phyloP scores from a whole-genome alignment of 2,888 invertebrate species.

The Hydropsyche betteni region DNA sequence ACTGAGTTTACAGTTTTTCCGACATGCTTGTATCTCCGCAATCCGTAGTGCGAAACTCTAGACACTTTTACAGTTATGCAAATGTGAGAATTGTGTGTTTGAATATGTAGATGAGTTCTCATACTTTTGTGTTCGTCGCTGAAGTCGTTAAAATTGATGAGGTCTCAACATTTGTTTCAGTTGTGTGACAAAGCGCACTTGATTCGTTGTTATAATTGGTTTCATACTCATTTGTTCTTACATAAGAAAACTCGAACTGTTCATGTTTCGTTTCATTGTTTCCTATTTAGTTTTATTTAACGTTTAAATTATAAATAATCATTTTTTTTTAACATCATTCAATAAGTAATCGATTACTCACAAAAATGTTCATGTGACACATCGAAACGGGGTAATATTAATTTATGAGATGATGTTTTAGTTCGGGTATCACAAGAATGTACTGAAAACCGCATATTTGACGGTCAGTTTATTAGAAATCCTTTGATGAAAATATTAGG shows the following conservation, averaged over 20 bases:
- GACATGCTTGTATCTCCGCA: slow-evolving; percentile 26
- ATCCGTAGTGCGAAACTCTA: slow-evolving; percentile 26
- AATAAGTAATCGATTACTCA: no score
- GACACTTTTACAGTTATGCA: slow-evolving; percentile 7
- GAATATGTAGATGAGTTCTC: slow-evolving; percentile 7
- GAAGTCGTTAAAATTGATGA: slow-evolving; percentile 11
- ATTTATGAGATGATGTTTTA: slow-evolving; percentile 22
- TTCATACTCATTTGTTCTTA: background rate
- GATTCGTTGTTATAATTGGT: slow-evolving; percentile 15
- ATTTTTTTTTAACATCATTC: no score
- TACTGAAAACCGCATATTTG: background rate
- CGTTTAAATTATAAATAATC: no score
- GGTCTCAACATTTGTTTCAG: background rate
- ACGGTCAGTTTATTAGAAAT: slow-evolving; percentile 25
- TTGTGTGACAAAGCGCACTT: slow-evolving; percentile 3
- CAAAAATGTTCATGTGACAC: no score
- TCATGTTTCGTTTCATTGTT: no score
- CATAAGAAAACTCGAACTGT: no score
- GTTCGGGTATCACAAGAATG: slow-evolving; percentile 1
- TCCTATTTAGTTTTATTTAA: no score
- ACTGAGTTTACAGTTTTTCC: background rate
- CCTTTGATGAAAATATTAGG: slow-evolving; percentile 14
- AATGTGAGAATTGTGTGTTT: background rate
- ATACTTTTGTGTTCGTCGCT: background rate
- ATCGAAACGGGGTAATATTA: background rate